These are phyloP conservation scores for Drosophila formosana DNA, from an alignment of 2,888 invertebrate species.

Conservation along the genomic window DNA sequence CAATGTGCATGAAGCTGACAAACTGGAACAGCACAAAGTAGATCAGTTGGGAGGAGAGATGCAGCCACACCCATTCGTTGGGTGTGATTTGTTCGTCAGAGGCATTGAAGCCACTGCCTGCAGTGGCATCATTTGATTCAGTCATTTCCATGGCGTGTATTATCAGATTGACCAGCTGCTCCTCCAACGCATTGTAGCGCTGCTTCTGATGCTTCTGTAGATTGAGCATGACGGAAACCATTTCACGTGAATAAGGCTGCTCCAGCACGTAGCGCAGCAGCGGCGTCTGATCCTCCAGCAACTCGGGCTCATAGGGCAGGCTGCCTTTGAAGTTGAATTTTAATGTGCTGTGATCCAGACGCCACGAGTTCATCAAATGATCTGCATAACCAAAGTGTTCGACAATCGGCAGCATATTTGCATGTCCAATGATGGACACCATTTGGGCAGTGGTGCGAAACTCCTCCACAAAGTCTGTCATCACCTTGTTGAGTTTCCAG, in stretches of 20 bases:
- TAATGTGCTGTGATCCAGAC: conserved; percentile 93
- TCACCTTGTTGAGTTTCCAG: conserved; percentile 95
- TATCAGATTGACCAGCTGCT: conserved; percentile 95
- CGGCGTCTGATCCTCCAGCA: conserved; percentile 94
- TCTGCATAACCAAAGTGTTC: conserved; percentile 96
- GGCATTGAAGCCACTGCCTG: conserved; percentile 85
- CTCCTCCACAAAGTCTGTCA: conserved; percentile 96
- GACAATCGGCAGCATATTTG: conserved; percentile 96
- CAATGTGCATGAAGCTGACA: conserved; percentile 96
- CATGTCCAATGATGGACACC: conserved; percentile 96
- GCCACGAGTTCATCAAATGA: conserved; percentile 96
- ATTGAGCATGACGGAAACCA: conserved; percentile 97
- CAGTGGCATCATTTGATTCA: conserved; percentile 87
- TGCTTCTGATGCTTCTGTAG: conserved; percentile 96
- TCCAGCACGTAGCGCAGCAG: conserved; percentile 95
- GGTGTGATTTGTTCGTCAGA: conserved; percentile 85
- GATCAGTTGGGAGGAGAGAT: conserved; percentile 96
- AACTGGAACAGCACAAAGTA: conserved; percentile 98
- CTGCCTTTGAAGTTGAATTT: conserved; percentile 89
- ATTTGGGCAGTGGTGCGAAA: conserved; percentile 97
- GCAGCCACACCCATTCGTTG: conserved; percentile 94
- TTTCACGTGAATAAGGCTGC: conserved; percentile 97
- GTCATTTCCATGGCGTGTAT: conserved; percentile 96
- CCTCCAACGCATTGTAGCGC: conserved; percentile 95
- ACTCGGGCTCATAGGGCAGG: conserved; percentile 94